phyloP scores from a whole-genome alignment of 2,888 invertebrate species.

The Hybos culiciformis region DNA sequence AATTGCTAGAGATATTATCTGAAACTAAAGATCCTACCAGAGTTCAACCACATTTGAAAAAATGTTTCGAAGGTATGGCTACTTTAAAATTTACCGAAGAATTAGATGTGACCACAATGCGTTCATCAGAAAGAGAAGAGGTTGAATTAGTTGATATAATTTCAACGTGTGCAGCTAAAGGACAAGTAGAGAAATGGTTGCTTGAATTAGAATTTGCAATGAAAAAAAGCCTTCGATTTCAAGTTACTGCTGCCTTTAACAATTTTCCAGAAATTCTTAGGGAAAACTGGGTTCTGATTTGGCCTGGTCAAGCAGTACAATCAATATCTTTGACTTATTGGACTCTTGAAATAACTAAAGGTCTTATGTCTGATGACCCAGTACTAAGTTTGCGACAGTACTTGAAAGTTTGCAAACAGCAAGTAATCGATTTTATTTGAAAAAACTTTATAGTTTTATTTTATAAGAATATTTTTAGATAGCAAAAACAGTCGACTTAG shows the following conservation, averaged over 20 bases:
- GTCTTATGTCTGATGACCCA: conserved; percentile 45
- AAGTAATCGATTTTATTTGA: conserved; percentile 31
- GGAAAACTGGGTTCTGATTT: conserved; percentile 70
- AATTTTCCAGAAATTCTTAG: conserved; percentile 54
- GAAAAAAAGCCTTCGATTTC: conserved; percentile 72
- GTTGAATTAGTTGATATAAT: conserved; percentile 63
- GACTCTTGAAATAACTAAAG: conserved; percentile 77
- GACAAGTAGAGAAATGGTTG: conserved; percentile 95
- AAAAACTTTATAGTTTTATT: neutral
- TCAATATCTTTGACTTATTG: conserved; percentile 77
- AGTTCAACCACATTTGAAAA: conserved; percentile 91
- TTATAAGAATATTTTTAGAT: conserved; percentile 36
- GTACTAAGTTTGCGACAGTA: conserved; percentile 46
- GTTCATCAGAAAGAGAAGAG: conserved; percentile 64
- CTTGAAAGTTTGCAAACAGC: conserved; percentile 54
- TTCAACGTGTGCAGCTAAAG: conserved; percentile 71
- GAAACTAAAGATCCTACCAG: conserved; percentile 93
- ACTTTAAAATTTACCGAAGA: conserved; percentile 72
- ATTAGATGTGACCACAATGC: conserved; percentile 77
- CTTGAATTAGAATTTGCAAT: conserved; percentile 74
- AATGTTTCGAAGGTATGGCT: conserved; percentile 91
- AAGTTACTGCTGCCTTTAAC: conserved; percentile 53
- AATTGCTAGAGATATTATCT: conserved; percentile 83
- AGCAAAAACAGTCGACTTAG: conserved; percentile 66
- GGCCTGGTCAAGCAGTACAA: conserved; percentile 87